These are phyloP conservation scores for Platerodrilus igneus DNA, from an alignment of 2,888 invertebrate species.

Conservation along the genomic window DNA sequence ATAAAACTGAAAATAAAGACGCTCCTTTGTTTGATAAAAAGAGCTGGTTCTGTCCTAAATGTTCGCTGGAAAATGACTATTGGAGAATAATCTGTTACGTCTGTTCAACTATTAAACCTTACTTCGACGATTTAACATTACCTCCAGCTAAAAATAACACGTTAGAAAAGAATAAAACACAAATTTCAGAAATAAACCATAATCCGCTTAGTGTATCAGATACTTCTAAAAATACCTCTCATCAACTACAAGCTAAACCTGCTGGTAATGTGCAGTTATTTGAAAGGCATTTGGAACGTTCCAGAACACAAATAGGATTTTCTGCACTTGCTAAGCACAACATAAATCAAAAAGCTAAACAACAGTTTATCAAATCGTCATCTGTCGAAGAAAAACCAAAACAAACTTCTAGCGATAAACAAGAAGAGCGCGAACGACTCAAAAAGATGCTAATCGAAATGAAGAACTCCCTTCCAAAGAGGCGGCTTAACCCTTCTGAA, in stretches of 20 bases:
- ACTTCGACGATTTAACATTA: conserved; percentile 43
- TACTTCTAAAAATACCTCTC: conserved; percentile 25
- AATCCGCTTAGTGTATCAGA: conserved; percentile 21
- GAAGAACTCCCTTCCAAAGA: conserved; percentile 66
- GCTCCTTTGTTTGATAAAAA: conserved; percentile 41
- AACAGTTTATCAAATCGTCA: conserved; percentile 29
- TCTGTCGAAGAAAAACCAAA: conserved; percentile 37
- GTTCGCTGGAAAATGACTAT: conserved; percentile 57
- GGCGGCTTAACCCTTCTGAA: conserved; percentile 43
- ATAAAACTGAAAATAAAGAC: conserved; percentile 31
- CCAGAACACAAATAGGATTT: conserved; percentile 46
- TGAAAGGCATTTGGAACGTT: conserved; percentile 40
- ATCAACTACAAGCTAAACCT: conserved; percentile 18
- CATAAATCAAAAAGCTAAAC: conserved; percentile 28
- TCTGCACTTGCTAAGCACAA: conserved; percentile 41
- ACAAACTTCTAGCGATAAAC: conserved; percentile 39
- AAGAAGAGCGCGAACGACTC: conserved; percentile 57
- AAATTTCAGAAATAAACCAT: conserved; percentile 25
- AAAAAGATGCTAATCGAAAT: conserved; percentile 72
- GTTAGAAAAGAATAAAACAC: conserved; percentile 24
- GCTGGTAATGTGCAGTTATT: conserved; percentile 14
- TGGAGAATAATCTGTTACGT: conserved; percentile 61
- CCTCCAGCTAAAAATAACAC: conserved; percentile 28
- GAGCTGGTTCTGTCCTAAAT: conserved; percentile 57
- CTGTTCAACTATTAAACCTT: conserved; percentile 53